Evolutionary conservation across 2,888 invertebrate species (phyloP).

Genomic region (Salpingus planirostris): DNA sequence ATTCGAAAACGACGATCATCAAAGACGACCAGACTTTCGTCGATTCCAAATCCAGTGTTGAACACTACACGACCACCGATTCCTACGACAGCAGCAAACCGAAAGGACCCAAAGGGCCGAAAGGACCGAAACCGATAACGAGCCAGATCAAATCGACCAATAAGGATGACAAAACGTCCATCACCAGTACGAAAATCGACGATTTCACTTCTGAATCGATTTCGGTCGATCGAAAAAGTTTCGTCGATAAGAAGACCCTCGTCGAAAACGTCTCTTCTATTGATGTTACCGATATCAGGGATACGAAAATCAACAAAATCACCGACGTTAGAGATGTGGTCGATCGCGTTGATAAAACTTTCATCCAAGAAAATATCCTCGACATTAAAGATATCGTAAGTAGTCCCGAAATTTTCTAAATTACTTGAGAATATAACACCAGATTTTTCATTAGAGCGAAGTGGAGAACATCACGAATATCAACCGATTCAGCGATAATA

Average conservation of each 20-base stretch:
- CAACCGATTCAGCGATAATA: constrained; percentile 44
- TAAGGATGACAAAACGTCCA: constrained; percentile 5
- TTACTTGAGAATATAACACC: constrained; percentile 5
- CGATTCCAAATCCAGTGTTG: constrained; percentile 25
- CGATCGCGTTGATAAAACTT: constrained; percentile 45
- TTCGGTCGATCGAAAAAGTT: constrained; percentile 19
- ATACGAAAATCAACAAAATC: constrained; percentile 15
- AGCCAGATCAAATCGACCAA: neutral
- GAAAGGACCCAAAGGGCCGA: constrained; percentile 6
- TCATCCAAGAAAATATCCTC: constrained; percentile 50
- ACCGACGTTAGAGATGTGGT: constrained; percentile 18
- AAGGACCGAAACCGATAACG: constrained; percentile 4
- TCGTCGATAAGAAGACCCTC: constrained; percentile 23
- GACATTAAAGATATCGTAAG: constrained; percentile 49
- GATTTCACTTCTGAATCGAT: constrained; percentile 2
- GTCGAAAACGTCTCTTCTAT: too few relatives aligned
- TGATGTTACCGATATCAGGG: constrained; percentile 17
- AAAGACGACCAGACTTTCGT: constrained; percentile 27
- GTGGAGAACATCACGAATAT: constrained; percentile 39
- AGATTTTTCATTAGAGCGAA: constrained; percentile 34
- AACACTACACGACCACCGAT: constrained; percentile 26
- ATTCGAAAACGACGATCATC: constrained; percentile 26
- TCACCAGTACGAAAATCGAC: constrained; percentile 1
- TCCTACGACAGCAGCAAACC: constrained; percentile 20
- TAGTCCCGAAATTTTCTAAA: constrained; percentile 14